Base-by-base conservation (phyloP, 1,140 invertebrate species). In the Drosophila pallidifrons region DNA sequence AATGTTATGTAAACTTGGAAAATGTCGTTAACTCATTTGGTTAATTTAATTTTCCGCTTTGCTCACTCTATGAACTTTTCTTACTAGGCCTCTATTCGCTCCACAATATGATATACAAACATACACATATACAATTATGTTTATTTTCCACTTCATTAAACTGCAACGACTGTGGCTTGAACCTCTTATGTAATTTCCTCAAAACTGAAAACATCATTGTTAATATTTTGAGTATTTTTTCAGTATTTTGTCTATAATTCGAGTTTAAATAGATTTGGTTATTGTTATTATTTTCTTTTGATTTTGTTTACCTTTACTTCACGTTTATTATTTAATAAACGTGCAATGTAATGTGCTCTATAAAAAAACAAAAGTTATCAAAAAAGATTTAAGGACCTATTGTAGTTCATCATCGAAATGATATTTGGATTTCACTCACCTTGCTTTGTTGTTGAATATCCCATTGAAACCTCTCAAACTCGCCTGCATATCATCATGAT, bases 91-190 rank as follows among this genome's bases (percentile, higher is more conserved):
- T 13, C 28, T 32, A 25, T 3, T 13, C 6, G 15, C 32, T 15
- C 52, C 52, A 10, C 35, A 35, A 30, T 51, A 20, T 20, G 41
- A 59, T 81, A 20, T 41, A 15, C 16, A 61, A 85, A 81, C 81
- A 72, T 79, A 64, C 32, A 64, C 32, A 57, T 60, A 57, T 58
- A 47, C 72, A 75, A 78, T 81, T 86, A 72, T 86, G 78, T 86
- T 86, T 87, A 87, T 87, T 88, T 87, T 87, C 74, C 81, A 87
- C 85, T 87, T 87, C 85, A 87, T 87, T 87, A 87, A 89, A 66
- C 85, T 66, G 80, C 74, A 69, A 47, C 35, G 43, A 20, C 73
- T 74, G 76, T 75, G 82, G 82, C 80, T 77, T 71, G 65, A 61
- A 52, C 20, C 35, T 41, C 32, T 87, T 87, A 87, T 87, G 85